Conservation (phyloP, 92 coral and sea anemone species). For the Zoanthus gigantus region DNA sequence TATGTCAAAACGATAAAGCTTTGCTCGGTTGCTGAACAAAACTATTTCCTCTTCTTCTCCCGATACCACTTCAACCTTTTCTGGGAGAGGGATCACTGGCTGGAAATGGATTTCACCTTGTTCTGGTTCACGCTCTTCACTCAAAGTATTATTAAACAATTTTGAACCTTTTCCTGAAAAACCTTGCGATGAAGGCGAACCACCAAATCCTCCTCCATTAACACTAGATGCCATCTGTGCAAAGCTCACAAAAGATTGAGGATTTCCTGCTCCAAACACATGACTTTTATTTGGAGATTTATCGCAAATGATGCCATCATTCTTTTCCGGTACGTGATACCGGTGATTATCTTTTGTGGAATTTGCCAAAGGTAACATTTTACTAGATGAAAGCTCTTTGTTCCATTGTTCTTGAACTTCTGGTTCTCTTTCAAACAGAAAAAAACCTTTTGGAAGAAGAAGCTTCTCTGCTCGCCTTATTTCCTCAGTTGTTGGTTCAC, state of each 20-base stretch:
- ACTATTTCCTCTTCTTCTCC: slow-evolving; percentile 79
- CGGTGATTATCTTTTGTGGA: background rate
- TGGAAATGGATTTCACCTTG: slow-evolving; percentile 59
- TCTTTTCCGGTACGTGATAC: background rate
- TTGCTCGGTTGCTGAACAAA: slow-evolving; percentile 72
- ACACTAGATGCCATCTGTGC: slow-evolving; percentile 49
- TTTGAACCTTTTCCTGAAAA: slow-evolving; percentile 76
- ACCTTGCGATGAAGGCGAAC: slow-evolving; percentile 24
- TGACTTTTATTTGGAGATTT: background rate
- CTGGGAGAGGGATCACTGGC: slow-evolving; percentile 66
- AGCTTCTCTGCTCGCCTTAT: slow-evolving; percentile 62
- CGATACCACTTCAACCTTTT: slow-evolving; percentile 60
- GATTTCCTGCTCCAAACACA: slow-evolving; percentile 66
- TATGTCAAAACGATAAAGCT: slow-evolving; percentile 72
- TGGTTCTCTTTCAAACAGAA: slow-evolving; percentile 56
- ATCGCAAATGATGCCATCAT: background rate
- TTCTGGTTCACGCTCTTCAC: slow-evolving; percentile 46
- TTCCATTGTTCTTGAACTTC: background rate
- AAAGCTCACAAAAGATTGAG: slow-evolving; percentile 58
- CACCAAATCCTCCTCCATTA: slow-evolving; percentile 32
- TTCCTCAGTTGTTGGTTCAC: slow-evolving; percentile 66
- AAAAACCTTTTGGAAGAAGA: slow-evolving; percentile 68
- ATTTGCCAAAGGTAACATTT: background rate
- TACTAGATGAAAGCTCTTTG: background rate
- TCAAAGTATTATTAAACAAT: slow-evolving; percentile 46